Percentiles rank a stretch among this genome's conserved stretches.
These are phyloP conservation scores for Pandemis cinnamomeana DNA, from an alignment of 2,888 invertebrate genomes.

Conservation along the genomic window DNA sequence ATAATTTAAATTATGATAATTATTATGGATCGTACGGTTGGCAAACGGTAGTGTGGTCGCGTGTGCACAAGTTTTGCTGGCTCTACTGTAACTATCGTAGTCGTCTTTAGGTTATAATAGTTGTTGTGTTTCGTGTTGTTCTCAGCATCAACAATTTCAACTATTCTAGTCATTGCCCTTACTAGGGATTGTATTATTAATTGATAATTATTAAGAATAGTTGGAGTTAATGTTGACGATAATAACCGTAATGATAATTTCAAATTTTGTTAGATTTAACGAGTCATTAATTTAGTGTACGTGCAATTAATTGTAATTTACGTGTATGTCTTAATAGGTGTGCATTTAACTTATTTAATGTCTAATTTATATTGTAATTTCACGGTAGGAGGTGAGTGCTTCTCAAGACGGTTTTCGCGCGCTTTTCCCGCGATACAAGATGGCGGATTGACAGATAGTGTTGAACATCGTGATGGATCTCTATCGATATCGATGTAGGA, in stretches of 20 bases:
- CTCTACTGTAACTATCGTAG: slow-evolving; percentile 59
- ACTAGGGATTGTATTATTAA: slow-evolving; percentile 53
- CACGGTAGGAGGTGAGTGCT: slow-evolving; percentile 46
- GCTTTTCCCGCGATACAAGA: slow-evolving; percentile 9
- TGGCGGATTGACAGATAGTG: slow-evolving; percentile 15
- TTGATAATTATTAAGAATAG: slow-evolving; percentile 59
- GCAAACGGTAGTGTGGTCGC: slow-evolving; percentile 52
- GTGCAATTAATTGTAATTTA: slow-evolving; percentile 80
- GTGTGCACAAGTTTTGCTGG: slow-evolving; percentile 78
- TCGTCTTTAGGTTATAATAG: slow-evolving; percentile 74
- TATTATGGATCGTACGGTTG: slow-evolving; percentile 56
- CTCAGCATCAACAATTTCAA: slow-evolving; percentile 65
- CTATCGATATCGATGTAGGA: slow-evolving; percentile 47
- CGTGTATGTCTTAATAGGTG: slow-evolving; percentile 69
- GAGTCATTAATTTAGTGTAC: slow-evolving; percentile 75
- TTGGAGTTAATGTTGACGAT: slow-evolving; percentile 65
- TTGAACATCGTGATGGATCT: slow-evolving; percentile 7
- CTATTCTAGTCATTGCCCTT: slow-evolving; percentile 65
- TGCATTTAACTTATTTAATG: slow-evolving; percentile 73
- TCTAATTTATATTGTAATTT: slow-evolving; percentile 53
- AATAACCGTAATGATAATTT: slow-evolving; percentile 65
- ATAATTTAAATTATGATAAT: slow-evolving; percentile 56
- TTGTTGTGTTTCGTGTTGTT: slow-evolving; percentile 81
- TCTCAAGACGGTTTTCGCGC: slow-evolving; percentile 37
- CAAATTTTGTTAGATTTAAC: slow-evolving; percentile 69